These are phyloP conservation scores for Bombylius discolor DNA, from an alignment of 2,888 invertebrate genomes.

Conservation along the genomic window DNA sequence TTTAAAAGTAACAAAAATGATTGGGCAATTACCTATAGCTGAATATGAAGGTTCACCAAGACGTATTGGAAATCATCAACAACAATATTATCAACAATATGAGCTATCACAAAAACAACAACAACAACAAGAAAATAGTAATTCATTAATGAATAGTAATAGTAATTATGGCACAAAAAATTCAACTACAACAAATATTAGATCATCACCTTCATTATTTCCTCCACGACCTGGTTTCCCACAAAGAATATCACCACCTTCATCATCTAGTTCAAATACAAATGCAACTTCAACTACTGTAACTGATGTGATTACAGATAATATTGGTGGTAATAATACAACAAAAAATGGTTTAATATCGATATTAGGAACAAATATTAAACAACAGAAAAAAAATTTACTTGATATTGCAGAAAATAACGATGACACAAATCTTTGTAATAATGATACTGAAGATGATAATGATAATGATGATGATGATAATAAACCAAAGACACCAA, in stretches of 20 bases:
- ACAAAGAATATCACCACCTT: slow-evolving; percentile 39
- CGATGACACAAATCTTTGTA: background rate
- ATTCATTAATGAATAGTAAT: background rate
- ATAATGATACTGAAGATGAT: background rate
- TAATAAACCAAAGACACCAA: slow-evolving; percentile 38
- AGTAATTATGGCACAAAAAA: slow-evolving; percentile 15
- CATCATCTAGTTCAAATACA: background rate
- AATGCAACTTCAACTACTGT: slow-evolving; percentile 1
- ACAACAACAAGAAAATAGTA: background rate
- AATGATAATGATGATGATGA: slow-evolving; percentile 18
- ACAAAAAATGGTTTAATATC: background rate
- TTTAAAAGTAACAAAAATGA: slow-evolving; percentile 36
- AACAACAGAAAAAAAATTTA: background rate
- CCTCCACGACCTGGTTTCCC: slow-evolving; percentile 80
- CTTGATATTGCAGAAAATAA: background rate
- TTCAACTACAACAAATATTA: slow-evolving; percentile 35
- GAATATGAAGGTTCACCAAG: slow-evolving; percentile 86
- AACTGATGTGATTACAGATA: background rate
- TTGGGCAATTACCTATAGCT: slow-evolving; percentile 58
- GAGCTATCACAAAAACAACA: slow-evolving; percentile 3
- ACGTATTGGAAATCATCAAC: slow-evolving; percentile 53
- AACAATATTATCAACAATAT: slow-evolving; percentile 1
- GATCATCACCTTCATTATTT: slow-evolving; percentile 47
- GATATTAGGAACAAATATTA: background rate
- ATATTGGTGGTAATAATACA: background rate